A percentile compares a stretch with the other conserved stretches of the same genome.
phyloP scores from a whole-genome alignment of 1,140 invertebrate species.

The Nebria ingens region DNA sequence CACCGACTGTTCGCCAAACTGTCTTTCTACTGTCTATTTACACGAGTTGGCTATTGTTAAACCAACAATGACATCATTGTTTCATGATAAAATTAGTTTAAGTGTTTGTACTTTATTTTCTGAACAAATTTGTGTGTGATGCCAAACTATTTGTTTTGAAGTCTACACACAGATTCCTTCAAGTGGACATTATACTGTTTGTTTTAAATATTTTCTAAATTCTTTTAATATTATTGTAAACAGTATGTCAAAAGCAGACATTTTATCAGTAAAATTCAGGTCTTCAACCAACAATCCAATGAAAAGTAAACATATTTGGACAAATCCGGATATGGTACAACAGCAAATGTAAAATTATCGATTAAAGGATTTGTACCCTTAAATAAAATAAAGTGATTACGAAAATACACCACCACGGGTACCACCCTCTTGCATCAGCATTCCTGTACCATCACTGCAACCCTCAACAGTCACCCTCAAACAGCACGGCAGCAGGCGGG shows the following conservation, averaged over 20 bases:
- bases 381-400: slow-evolving; percentile 6
- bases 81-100: neutral
- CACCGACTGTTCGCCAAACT: no score
- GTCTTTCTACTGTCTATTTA: no score
- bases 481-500: neutral
- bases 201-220: no score
- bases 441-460: neutral
- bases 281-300: neutral
- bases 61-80: neutral
- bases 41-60: neutral
- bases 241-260: no score
- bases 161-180: no score
- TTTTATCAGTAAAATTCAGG: neutral
- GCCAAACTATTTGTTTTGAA: no score
- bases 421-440: neutral
- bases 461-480: neutral
- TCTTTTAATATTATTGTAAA: no score
- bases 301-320: slow-evolving; percentile 2
- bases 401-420: neutral
- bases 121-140: no score
- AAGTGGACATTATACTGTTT: no score
- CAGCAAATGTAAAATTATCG: neutral
- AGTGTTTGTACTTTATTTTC: no score
- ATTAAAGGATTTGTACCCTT: slow-evolving; percentile 6
- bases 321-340: neutral